Evolutionary conservation across 2,113 vertebrate genomes (phyloP).

Genomic region (Laterallus jamaicensis): DNA sequence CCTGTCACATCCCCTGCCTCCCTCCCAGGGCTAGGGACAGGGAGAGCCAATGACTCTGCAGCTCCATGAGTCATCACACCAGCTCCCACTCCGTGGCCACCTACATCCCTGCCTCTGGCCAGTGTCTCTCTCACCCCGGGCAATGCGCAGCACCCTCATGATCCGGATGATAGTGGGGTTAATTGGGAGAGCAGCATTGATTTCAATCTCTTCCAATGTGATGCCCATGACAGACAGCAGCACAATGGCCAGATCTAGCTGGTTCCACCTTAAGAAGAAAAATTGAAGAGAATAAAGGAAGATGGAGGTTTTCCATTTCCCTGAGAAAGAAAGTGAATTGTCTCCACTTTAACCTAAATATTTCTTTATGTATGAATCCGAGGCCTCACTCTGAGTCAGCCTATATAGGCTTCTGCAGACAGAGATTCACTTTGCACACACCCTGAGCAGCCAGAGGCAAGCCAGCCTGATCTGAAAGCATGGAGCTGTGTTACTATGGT

Average conservation of each 20-base stretch:
- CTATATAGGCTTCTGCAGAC: slow-evolving; percentile 12
- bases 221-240: slow-evolving; percentile 97
- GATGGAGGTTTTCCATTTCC: not conserved
- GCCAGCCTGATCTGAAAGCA: slow-evolving; percentile 20
- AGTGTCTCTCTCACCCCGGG: slow-evolving; percentile 80
- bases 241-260: slow-evolving; percentile 95
- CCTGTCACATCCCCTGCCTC: not conserved
- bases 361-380: not conserved
- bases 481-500: slow-evolving; percentile 41
- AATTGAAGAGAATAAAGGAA: not conserved
- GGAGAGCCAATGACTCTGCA: fast-evolving
- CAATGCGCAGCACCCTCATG: slow-evolving; percentile 95
- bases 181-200: slow-evolving; percentile 94
- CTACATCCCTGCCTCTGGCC: not conserved
- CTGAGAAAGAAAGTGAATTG: not conserved
- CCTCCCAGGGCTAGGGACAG: not conserved
- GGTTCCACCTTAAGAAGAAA: slow-evolving; percentile 88
- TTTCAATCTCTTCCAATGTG: slow-evolving; percentile 95
- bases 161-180: slow-evolving; percentile 98
- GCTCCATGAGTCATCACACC: not conserved
- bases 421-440: slow-evolving; percentile 15
- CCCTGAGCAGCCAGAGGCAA: slow-evolving; percentile 53
- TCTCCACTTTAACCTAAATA: slow-evolving; percentile 7
- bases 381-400: not conserved
- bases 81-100: not conserved